Evolutionary conservation across 2,113 vertebrate genomes (phyloP).

Genomic region (Anoplopoma fimbria): DNA sequence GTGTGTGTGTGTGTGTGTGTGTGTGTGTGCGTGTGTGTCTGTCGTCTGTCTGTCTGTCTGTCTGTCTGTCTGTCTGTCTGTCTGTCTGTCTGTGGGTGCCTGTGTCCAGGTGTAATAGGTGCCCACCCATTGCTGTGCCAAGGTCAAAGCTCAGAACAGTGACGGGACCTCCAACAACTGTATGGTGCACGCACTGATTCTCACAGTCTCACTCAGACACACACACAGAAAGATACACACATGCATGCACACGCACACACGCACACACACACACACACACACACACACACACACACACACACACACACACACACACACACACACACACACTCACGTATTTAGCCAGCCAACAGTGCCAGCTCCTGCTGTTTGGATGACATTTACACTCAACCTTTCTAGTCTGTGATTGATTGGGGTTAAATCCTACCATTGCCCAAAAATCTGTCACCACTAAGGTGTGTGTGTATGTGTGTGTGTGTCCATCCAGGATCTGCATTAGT

Average conservation of each 20-base stretch:
- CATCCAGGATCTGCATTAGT: slow-evolving; percentile 15
- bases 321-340: slow-evolving; percentile 48
- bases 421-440: slow-evolving; percentile 73
- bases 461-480: slow-evolving; percentile 23
- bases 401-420: slow-evolving; percentile 81
- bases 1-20: slow-evolving; percentile 19
- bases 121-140: slow-evolving; percentile 70
- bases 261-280: slow-evolving; percentile 40
- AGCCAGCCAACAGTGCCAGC: slow-evolving; percentile 70
- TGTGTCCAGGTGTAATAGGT: slow-evolving; percentile 66
- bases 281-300: slow-evolving; percentile 19
- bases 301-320: slow-evolving; percentile 43
- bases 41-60: slow-evolving; percentile 36
- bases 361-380: slow-evolving; percentile 79
- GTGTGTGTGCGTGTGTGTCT: slow-evolving; percentile 40
- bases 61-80: slow-evolving; percentile 48
- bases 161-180: slow-evolving; percentile 69
- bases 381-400: slow-evolving; percentile 78
- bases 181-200: slow-evolving; percentile 24
- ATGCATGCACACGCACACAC: slow-evolving; percentile 37
- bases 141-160: slow-evolving; percentile 71
- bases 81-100: slow-evolving; percentile 35
- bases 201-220: neutral
- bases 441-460: slow-evolving; percentile 63
- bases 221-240: neutral